Conservation (phyloP, 1,140 invertebrate species). For the Drosophila gunungcola region DNA sequence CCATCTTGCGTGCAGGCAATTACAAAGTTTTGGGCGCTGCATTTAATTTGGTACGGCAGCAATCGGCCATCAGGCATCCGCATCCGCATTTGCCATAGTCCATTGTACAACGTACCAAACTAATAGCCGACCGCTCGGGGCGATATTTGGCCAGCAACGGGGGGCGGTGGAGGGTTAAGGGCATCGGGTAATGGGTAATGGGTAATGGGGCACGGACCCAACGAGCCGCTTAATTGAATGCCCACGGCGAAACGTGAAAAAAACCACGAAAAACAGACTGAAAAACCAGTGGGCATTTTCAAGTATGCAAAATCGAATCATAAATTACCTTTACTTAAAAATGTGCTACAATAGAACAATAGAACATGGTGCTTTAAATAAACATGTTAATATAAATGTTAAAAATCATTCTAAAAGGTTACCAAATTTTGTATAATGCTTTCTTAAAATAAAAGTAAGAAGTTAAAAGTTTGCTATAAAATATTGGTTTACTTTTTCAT, state of each 20-base stretch:
- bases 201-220: conserved; percentile 24
- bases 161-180: not conserved
- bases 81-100: conserved; percentile 53
- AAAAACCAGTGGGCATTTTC: conserved; percentile 11
- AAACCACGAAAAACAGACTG: conserved; percentile 15
- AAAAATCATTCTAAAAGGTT: too few relatives aligned
- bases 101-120: conserved; percentile 57
- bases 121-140: conserved; percentile 65
- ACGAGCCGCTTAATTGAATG: conserved; percentile 78
- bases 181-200: not conserved
- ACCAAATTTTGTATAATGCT: too few relatives aligned
- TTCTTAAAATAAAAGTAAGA: too few relatives aligned
- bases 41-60: conserved; percentile 70
- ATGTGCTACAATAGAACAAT: not conserved
- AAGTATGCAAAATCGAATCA: not conserved
- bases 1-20: conserved; percentile 72
- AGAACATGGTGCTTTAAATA: not conserved
- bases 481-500: too few relatives aligned
- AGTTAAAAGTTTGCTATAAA: too few relatives aligned
- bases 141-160: not conserved
- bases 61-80: conserved; percentile 35
- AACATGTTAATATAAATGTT: too few relatives aligned
- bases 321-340: not conserved
- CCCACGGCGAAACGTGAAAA: conserved; percentile 41
- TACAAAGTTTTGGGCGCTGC: conserved; percentile 74